Percentiles rank a stretch among this genome's conserved stretches.
Conservation (phyloP, 2,113 vertebrate genomes). For the Cisticola juncidis region DNA sequence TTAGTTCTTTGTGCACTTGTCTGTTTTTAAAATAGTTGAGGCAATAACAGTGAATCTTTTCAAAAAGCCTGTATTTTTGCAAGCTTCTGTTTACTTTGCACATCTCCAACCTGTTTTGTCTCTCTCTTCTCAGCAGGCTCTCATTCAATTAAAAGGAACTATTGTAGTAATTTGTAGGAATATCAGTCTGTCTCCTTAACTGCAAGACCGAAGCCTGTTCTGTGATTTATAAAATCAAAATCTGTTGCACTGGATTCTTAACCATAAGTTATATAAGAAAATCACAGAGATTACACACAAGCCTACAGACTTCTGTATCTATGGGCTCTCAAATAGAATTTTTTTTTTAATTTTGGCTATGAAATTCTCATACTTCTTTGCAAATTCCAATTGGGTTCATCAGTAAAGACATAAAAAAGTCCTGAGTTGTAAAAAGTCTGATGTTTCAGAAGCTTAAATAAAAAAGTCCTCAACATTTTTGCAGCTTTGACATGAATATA, state of each 20-base stretch:
- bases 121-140: background rate
- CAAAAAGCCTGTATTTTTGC: background rate
- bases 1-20: background rate
- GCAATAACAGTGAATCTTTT: conserved; percentile 17
- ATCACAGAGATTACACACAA: background rate
- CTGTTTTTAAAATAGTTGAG: conserved; percentile 2
- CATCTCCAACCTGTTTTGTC: background rate
- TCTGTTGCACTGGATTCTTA: background rate
- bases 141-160: background rate
- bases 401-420: background rate
- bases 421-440: background rate
- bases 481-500: background rate
- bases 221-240: background rate
- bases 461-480: background rate
- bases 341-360: background rate
- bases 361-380: background rate
- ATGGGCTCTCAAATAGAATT: background rate
- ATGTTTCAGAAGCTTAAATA: background rate
- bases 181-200: background rate
- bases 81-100: background rate
- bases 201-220: background rate
- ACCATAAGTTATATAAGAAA: background rate
- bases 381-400: background rate
- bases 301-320: background rate
- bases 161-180: background rate